Evolutionary conservation across 2,797 vertebrate species (phyloP).

Genomic region (Eulemur mongoz): DNA sequence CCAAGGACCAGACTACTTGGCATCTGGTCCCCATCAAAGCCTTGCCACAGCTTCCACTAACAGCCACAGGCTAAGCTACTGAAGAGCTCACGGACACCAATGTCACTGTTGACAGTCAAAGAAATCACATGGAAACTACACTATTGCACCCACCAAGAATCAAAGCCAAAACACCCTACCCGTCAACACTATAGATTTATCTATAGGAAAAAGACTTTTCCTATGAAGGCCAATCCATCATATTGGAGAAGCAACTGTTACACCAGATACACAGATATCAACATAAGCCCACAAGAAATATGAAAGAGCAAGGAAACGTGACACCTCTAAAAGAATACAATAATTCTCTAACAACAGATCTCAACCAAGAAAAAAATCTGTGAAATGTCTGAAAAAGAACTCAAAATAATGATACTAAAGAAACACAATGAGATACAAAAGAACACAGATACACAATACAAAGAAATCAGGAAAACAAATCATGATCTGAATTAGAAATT

Average conservation of each 20-base stretch:
- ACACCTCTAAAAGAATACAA: neutral
- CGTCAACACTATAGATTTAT: neutral
- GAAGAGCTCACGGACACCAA: neutral
- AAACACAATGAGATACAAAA: neutral
- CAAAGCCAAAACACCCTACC: neutral
- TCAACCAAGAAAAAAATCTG: neutral
- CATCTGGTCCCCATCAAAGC: neutral
- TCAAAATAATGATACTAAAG: neutral
- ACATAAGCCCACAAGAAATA: neutral
- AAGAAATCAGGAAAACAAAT: neutral
- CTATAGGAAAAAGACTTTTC: neutral
- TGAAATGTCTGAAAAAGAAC: neutral
- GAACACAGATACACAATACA: neutral
- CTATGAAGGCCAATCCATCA: neutral
- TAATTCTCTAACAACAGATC: neutral
- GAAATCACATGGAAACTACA: neutral
- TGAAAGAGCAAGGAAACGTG: neutral
- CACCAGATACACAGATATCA: neutral
- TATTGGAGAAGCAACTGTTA: neutral
- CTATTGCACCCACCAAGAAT: neutral
- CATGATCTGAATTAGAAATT: neutral
- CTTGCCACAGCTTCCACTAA: neutral
- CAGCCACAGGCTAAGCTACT: neutral
- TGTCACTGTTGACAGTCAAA: neutral
- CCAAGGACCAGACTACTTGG: neutral